Evolutionary conservation across 2,797 vertebrate genomes (phyloP).

Genomic region (Protonibea diacanthus): DNA sequence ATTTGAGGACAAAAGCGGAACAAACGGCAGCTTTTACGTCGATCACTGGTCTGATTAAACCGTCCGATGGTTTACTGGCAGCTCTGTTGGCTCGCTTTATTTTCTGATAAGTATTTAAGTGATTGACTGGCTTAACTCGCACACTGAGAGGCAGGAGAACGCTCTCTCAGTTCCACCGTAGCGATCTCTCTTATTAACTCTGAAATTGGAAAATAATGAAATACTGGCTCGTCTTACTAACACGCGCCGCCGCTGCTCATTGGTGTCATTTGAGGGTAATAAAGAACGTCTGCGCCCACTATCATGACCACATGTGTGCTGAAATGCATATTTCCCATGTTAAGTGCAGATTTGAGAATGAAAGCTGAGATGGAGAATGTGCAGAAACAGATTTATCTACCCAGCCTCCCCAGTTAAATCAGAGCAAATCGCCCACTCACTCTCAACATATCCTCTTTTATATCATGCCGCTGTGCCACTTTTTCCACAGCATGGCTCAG

Average conservation of each 20-base stretch:
- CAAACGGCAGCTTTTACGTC: not conserved
- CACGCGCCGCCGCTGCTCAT: not conserved
- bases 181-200: constrained; percentile 9
- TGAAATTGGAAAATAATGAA: constrained; percentile 25
- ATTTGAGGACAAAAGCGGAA: not conserved
- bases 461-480: constrained; percentile 31
- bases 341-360: constrained; percentile 16
- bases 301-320: not conserved
- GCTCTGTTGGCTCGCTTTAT: constrained; percentile 7
- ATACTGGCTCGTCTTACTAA: not conserved
- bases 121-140: constrained; percentile 7
- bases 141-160: not conserved
- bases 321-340: not conserved
- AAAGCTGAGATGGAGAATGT: constrained; percentile 1
- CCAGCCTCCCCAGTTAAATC: constrained; percentile 22
- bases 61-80: not conserved
- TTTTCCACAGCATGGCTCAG: constrained; percentile 17
- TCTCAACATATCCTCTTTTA: constrained; percentile 46
- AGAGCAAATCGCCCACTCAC: constrained; percentile 41
- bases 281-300: not conserved
- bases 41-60: not conserved
- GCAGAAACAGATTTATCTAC: constrained; percentile 24
- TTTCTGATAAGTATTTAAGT: constrained; percentile 4
- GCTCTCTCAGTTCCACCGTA: not conserved
- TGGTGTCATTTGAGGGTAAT: constrained; percentile 8